Base-by-base conservation (phyloP, 2,888 invertebrate species). In the Callyntrura guangdongensis region DNA sequence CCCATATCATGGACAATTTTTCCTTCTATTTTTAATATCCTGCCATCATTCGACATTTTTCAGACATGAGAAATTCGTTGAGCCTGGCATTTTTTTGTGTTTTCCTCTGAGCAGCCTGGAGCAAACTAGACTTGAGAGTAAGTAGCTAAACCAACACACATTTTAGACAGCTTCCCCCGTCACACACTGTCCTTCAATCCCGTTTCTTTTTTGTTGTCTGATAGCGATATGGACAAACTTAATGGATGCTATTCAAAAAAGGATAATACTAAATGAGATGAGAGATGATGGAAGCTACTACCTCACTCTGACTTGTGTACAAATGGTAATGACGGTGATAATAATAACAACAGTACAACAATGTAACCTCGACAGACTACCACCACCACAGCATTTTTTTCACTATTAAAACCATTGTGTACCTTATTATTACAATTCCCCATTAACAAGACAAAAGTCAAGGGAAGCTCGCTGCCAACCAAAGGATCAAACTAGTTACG, bases 141-240 rank as follows among this genome's bases (percentile, higher is more conserved):
- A 69, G 36, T 69, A 69, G 36, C 69, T 69, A 69, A 69, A 69
- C 74, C 49, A 22, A 56, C 56, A 25, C 47, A 45, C 53, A 59
- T 45, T n/a, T 12, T 61, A 61, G 6, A 36, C 3, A 36, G 36
- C 2, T 61, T n/a, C n/a, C 4, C 6, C 77, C 25, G 20, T 45
- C 12, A 72, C 12, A 72, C 81, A 27, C 83, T 74, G 83, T 84
- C 89, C 83, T 89, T 83, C 83, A 61, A 56, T 74, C 82, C 61
- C 25, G 45, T 77, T 83, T 49, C n/a, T 79, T 69, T 49, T 47
- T 27, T 36, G 36, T 53, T 83, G 36, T 69, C 47, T 20, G 69
- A 83, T 77, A 83, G 82, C 59, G 89, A 89, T 89, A 89, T 61
- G 83, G 89, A 89, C 89, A 89, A 83, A 83, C 83, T 89, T 89